These are phyloP conservation scores for Drosophila colorata DNA, from an alignment of 2,888 invertebrate species.

Conservation along the genomic window DNA sequence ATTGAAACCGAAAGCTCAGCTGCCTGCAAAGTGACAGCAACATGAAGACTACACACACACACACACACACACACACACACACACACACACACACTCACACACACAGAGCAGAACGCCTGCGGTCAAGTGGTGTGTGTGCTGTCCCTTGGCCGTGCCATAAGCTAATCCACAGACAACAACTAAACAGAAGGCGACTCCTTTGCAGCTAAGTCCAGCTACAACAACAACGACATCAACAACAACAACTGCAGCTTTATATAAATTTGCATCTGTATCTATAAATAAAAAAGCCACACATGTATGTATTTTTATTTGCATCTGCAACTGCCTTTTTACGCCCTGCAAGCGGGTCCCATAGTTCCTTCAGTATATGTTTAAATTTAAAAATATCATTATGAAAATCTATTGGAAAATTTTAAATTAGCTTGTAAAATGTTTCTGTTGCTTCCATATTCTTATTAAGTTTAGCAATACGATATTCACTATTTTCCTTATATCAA, in stretches of 20 bases:
- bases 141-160: conserved; percentile 29
- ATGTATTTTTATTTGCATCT: conserved; percentile 12
- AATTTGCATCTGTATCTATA: not conserved
- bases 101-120: not conserved
- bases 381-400: too few relatives aligned
- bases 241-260: not conserved
- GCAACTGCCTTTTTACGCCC: conserved; percentile 1
- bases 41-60: not conserved
- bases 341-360: not conserved
- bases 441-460: too few relatives aligned
- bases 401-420: not conserved
- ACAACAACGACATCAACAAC: not conserved
- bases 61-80: not conserved
- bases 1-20: conserved; percentile 47
- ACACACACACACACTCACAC: not conserved
- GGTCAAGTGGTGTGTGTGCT: conserved; percentile 12
- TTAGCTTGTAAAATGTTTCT: too few relatives aligned
- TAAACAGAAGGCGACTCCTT: not conserved
- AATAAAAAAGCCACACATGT: not conserved
- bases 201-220: conserved; percentile 5
- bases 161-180: conserved; percentile 28
- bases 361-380: too few relatives aligned
- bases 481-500: too few relatives aligned
- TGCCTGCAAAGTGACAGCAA: conserved; percentile 40
- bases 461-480: too few relatives aligned